phyloP scores from a whole-genome alignment of 2,113 vertebrate genomes.

The Oryzias melastigma region DNA sequence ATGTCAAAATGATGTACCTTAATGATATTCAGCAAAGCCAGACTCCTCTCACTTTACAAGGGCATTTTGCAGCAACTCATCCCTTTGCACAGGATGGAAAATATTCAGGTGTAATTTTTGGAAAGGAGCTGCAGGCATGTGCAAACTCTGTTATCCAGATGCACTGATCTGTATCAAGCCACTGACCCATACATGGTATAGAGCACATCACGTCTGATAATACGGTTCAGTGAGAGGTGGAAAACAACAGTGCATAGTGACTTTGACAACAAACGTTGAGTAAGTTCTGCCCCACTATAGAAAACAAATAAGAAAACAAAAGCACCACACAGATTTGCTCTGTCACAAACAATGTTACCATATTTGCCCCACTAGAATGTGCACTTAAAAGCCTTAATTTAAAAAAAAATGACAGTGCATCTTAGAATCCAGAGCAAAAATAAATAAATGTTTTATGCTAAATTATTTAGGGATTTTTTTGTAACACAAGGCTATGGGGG shows the following conservation, averaged over 20 bases:
- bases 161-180: slow-evolving; percentile 44
- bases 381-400: no score
- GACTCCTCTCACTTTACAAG: slow-evolving; percentile 9
- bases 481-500: no score
- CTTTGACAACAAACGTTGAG: neutral
- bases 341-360: no score
- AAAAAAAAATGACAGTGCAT: no score
- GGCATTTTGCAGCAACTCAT: slow-evolving; percentile 31
- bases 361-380: no score
- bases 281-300: neutral
- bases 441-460: no score
- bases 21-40: slow-evolving; percentile 40
- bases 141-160: slow-evolving; percentile 35
- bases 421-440: no score
- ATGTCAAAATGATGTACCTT: slow-evolving; percentile 34
- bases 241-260: slow-evolving; percentile 13
- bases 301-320: neutral
- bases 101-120: slow-evolving; percentile 55
- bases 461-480: no score
- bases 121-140: slow-evolving; percentile 25
- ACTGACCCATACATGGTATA: slow-evolving; percentile 47
- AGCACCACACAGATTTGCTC: neutral
- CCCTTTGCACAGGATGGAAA: slow-evolving; percentile 30
- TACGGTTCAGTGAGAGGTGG: slow-evolving; percentile 24
- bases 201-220: slow-evolving; percentile 30